Evolutionary conservation across 2,113 vertebrate species (phyloP), one percentile per base, ranked within the genome.

Genomic region (Colistium nudipinnis): DNA sequence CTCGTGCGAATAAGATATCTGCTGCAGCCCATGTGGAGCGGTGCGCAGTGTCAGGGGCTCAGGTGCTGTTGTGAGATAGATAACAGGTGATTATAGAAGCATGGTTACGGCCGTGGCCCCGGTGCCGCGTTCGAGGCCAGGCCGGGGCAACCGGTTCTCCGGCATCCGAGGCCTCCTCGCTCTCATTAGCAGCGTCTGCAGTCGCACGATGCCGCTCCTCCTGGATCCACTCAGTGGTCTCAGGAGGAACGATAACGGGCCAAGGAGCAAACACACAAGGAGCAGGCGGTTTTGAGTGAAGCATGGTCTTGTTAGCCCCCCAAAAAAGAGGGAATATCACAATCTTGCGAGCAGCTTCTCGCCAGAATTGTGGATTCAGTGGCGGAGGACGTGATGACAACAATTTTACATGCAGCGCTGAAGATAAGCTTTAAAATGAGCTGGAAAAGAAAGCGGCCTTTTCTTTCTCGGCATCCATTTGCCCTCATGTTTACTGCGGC

Each of bases 101-200:
- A 57, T 71, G 66, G 41, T n/a, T n/a, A 47, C 81, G 72, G 78
- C 74, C 28, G 13, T 10, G 24, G 41, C 24, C 72, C 66, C 27
- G 1, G 33, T 62, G 62, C 80, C 75, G n/a, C n/a, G n/a, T n/a
- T n/a, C n/a, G n/a, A n/a, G 36, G 77, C 82, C 82, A 56, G 59
- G 30, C 55, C 0, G 19, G 56, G 57, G 57, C 85, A 82, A 71
- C 73, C 30, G 76, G 24, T 73, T 53, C 74, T 68, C 53, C 1
- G 2, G 38, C 39, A 12, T 59, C 73, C 78, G 27, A 53, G 75
- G 62, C 64, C 71, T 74, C 76, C 76, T 79, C 54, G 6, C 76
- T 48, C 79, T 90, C 87, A 89, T 90, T 90, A 89, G 76, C 53
- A 56, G 81, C 41, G 52, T 84, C 78, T 76, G 86, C 62, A 16